Evolutionary conservation across 2,113 vertebrate species (phyloP), one percentile per base, ranked within the genome.

Genomic region (Neolamprologus longior): DNA sequence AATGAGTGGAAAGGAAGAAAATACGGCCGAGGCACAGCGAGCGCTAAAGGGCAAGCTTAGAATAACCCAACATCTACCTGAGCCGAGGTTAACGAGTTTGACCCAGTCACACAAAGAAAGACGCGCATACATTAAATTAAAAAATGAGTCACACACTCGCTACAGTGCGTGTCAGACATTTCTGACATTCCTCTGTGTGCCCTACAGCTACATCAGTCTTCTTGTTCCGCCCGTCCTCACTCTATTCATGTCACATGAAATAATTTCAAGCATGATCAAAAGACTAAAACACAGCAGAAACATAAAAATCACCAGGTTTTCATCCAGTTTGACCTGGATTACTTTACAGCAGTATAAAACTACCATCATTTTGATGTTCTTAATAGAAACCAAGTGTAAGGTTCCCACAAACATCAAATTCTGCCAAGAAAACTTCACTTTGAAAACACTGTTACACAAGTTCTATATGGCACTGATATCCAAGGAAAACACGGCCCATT

Each of bases 1-100:
- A 94, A 94, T 92, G 89, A 92, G 88, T 17, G 40, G 50, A n/a
- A 31, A 68, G 91, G 91, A 94, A 95, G 89, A 91, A 80, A 94
- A 94, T 88, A 90, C 81, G 37, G 78, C 84, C 10, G 80, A 11
- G 5, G 82, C 55, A 80, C 66, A 10, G 86, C 14, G 45, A 90
- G 88, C 13, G 89, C 92, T 85, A 91, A 26, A 88, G 91, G 90
- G 90, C 89, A 90, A 81, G 92, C 90, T 92, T 88, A 92, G 78
- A 92, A 93, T 86, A 87, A 91, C 92, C 90, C 10, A 14, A 24
- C 6, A 68, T 88, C 80, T 76, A 93, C 85, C 93, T 91, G 91
- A 91, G 90, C 83, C 8, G 33, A 87, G 90, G 89, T 91, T 85
- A 89, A 86, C 9, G 78, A 90, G 92, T 95, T 92, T 68, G 15